Conservation (phyloP, 2,113 vertebrate genomes). For the Thamnophis sirtalis region DNA sequence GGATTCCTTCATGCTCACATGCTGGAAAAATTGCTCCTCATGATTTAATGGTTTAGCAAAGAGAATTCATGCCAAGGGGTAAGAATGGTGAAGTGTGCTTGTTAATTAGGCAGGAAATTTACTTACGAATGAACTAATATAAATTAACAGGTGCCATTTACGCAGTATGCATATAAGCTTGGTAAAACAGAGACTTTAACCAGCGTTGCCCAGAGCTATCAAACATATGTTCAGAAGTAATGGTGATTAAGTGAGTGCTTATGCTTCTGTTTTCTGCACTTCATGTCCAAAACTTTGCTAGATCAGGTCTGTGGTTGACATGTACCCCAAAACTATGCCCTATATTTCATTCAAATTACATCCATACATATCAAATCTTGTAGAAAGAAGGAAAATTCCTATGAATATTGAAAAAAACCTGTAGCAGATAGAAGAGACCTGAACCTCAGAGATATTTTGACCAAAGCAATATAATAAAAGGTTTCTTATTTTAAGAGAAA, state of each 20-base stretch:
- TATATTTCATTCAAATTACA: not conserved
- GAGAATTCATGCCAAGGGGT: not conserved
- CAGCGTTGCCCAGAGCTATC: not conserved
- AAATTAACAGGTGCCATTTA: slow-evolving; percentile 4
- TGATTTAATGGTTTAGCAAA: not conserved
- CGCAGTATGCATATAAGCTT: not conserved
- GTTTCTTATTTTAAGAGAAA: not conserved
- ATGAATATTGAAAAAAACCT: not conserved
- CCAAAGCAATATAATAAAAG: not conserved
- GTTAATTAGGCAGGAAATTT: slow-evolving; percentile 20
- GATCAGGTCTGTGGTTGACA: not conserved
- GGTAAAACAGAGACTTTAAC: not conserved
- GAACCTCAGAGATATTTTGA: not conserved
- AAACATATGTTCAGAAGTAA: too few relatives aligned
- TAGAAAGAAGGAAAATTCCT: not conserved
- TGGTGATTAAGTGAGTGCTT: not conserved
- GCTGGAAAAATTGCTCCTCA: not conserved
- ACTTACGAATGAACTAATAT: slow-evolving; percentile 7
- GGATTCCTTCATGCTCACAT: not conserved
- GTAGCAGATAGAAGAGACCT: not conserved
- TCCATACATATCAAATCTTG: not conserved
- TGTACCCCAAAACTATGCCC: not conserved
- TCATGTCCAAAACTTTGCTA: not conserved
- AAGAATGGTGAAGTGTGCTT: not conserved
- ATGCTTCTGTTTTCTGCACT: not conserved